Evolutionary conservation across 2,113 vertebrate species (phyloP), one percentile per base, ranked within the genome.

Genomic region (Hemichromis elongatus): DNA sequence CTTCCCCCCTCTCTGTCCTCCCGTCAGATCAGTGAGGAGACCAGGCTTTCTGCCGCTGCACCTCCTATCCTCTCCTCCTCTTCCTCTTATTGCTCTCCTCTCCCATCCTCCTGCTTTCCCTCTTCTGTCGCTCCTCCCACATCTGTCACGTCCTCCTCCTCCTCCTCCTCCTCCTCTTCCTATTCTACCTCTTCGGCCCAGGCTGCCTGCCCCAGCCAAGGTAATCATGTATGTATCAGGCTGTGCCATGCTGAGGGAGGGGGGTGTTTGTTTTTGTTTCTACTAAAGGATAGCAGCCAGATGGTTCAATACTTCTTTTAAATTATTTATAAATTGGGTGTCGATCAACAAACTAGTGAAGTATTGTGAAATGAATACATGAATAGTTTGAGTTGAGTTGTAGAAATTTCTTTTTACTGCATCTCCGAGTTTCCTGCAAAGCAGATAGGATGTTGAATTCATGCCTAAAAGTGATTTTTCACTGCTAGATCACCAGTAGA

Each of bases 21-120:
- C 97, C 91, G 93, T 98, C 96, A 99, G 98, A 97, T 97, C 95
- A 96, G 96, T 96, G 98, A 98, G 95, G 97, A 98, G 92, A 96
- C 96, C 95, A 96, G 95, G 93, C 96, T 95, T 92, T 95, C 96
- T 91, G 93, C 95, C 88, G 90, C 96, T 92, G 94, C 96, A 88
- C 59, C 95, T 95, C 88, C 96, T 95, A 94, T 94, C 88, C 70
- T 57, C 40, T 79, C 68, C 86, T 82, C 80, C 30, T 85, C 88
- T 47, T 79, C 75, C 86, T 80, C 66, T n/a, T n/a, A n/a, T n/a
- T n/a, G n/a, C n/a, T 66, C 79, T 45, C 85, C 75, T 93, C 94
- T 95, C 61, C 77, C 82, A 81, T 30, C 68, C 16, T 50, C 16
- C 42, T 75, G 42, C 42, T 73, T 18, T 28, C 68, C 97, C 86